Conservation (phyloP, 2,113 vertebrate genomes). For the Castor canadensis region DNA sequence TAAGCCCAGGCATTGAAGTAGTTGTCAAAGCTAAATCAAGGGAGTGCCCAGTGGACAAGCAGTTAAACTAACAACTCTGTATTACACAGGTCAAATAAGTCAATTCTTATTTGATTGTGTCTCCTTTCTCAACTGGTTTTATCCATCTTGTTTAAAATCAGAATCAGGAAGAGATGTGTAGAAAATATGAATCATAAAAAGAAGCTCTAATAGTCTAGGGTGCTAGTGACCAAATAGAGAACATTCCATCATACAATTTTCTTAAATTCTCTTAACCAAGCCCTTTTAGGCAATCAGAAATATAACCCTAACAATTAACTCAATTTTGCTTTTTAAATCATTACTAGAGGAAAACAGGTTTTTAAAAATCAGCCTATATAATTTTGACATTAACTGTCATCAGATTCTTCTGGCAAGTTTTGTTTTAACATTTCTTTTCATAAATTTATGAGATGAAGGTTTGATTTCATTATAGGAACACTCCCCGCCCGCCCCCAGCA, state of each 20-base stretch:
- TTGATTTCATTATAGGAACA: neutral
- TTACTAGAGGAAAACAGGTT: neutral
- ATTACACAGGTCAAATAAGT: neutral
- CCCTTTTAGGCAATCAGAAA: neutral
- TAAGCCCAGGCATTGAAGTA: neutral
- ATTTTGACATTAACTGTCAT: neutral
- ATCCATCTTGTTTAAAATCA: neutral
- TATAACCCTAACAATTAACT: neutral
- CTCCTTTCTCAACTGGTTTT: neutral
- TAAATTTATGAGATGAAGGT: slow-evolving; percentile 11
- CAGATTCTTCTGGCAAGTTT: neutral
- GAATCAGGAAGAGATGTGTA: neutral
- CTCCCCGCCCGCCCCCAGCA: too few relatives aligned
- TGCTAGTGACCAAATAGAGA: neutral
- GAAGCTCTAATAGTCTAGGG: neutral
- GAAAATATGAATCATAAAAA: neutral
- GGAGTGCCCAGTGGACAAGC: neutral
- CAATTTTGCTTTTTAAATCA: slow-evolving; percentile 12
- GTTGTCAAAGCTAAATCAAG: neutral
- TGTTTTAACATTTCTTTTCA: neutral
- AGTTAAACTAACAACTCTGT: neutral
- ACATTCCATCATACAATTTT: neutral
- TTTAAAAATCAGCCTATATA: neutral
- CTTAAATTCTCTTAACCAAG: neutral
- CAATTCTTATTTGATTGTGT: neutral